Conservation (phyloP, 1,140 invertebrate genomes). For the Lepidostoma basale region DNA sequence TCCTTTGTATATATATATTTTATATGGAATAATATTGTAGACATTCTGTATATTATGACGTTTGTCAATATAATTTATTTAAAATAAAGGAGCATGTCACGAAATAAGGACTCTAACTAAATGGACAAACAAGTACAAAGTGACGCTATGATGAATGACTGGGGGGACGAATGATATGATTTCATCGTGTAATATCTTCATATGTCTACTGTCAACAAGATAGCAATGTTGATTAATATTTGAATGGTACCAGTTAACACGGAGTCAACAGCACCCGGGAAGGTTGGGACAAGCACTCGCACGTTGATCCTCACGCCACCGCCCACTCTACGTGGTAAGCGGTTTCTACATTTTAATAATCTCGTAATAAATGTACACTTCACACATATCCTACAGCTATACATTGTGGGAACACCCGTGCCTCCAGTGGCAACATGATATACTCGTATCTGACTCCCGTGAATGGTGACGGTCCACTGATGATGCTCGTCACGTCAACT, state of each 20-base stretch:
- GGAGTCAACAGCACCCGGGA: too few species aligned
- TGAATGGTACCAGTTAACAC: too few species aligned
- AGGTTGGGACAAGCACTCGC: too few species aligned
- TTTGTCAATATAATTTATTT: slow-evolving; percentile 36
- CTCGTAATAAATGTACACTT: slow-evolving; percentile 41
- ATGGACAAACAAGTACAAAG: slow-evolving; percentile 29
- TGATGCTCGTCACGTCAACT: too few species aligned
- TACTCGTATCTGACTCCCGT: neutral
- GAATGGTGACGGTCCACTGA: too few species aligned
- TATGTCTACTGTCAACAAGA: slow-evolving; percentile 44
- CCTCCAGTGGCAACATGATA: slow-evolving; percentile 9
- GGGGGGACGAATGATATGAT: slow-evolving; percentile 57
- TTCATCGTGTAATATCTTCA: slow-evolving; percentile 42
- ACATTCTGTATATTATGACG: slow-evolving; percentile 40
- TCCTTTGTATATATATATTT: slow-evolving; percentile 39
- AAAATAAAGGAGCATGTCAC: slow-evolving; percentile 34
- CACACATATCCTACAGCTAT: slow-evolving; percentile 38
- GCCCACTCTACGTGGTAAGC: slow-evolving; percentile 29
- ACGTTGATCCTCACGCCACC: neutral
- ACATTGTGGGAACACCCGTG: slow-evolving; percentile 6
- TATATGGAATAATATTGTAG: slow-evolving; percentile 43
- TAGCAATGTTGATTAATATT: slow-evolving; percentile 30
- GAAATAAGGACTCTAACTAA: slow-evolving; percentile 38
- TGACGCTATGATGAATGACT: slow-evolving; percentile 44
- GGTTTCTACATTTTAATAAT: slow-evolving; percentile 39